Base-by-base conservation (phyloP, 2,113 vertebrate species). In the Pandion haliaetus region DNA sequence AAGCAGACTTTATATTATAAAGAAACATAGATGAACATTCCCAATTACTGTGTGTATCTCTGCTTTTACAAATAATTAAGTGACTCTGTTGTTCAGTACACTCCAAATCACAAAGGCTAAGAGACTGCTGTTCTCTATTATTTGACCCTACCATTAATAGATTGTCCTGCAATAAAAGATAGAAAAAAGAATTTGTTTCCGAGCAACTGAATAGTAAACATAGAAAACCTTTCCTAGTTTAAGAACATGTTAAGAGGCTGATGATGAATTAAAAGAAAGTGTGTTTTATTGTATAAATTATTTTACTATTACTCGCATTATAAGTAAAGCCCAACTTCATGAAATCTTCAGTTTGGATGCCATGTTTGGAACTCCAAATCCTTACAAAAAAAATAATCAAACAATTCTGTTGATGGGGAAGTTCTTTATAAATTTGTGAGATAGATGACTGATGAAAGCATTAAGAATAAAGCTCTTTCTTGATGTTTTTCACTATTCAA, bases 31-130 rank as follows among this genome's bases (percentile, higher is more conserved):
- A 55, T 14, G 82, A 92, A 71, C 5, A 49, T 23, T 82, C 42
- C 11, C 29, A 77, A 55, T 63, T 73, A 67, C 14, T 58, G 8
- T 21, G 16, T 20, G 12, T 18, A 80, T 23, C 36, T 82, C 59
- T 42, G 32, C 23, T 70, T 76, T 93, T 85, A 76, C 84, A 88
- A 94, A 91, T 85, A 74, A n/a, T 21, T 58, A 38, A 78, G 28
- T 14, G 2, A 40, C 67, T 38, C 78, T 77, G 81, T 88, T 52
- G 23, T 63, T 63, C 38, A 63, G 40, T 55, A 83, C 81, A 31
- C 10, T 93, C 12, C 44, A 89, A 74, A 95, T 90, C 38, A 95
- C 61, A 92, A 92, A 95, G 72, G 42, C 86, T 92, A 94, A 72
- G 82, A 96, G 94, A 89, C 78, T 82, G 84, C 73, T 73, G 45